phyloP scores from a whole-genome alignment of 2,113 vertebrate species.

The Nothoprocta pentlandii region DNA sequence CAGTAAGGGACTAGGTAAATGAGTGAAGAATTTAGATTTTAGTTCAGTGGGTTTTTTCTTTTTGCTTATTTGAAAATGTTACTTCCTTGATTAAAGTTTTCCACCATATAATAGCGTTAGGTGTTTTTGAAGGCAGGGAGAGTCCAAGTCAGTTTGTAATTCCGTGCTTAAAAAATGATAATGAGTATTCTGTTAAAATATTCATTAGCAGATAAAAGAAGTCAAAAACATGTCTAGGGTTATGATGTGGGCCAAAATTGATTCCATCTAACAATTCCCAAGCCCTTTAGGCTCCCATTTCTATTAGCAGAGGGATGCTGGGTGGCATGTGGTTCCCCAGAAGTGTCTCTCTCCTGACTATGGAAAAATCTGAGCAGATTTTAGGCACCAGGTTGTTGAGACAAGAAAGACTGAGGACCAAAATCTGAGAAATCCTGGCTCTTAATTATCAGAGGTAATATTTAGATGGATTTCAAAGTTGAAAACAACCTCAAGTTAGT shows the following conservation, averaged over 20 bases:
- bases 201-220: background rate
- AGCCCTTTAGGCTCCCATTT: background rate
- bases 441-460: background rate
- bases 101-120: background rate
- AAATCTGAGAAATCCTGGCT: background rate
- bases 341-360: background rate
- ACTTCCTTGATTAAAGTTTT: background rate
- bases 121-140: background rate
- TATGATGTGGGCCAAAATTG: background rate
- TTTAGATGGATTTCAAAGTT: background rate
- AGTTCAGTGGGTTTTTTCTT: background rate
- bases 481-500: background rate
- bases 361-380: background rate
- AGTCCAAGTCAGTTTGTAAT: background rate
- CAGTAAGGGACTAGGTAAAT: background rate
- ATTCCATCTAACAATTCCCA: background rate
- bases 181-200: background rate
- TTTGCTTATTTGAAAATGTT: background rate
- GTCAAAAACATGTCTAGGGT: accelerated
- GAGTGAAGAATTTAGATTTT: background rate
- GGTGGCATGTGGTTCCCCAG: accelerated
- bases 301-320: background rate
- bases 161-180: background rate
- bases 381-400: background rate
- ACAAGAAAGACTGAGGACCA: background rate